These are phyloP conservation scores for Schlechtendalia chinensis DNA, from an alignment of 1,140 invertebrate species.

Conservation along the genomic window DNA sequence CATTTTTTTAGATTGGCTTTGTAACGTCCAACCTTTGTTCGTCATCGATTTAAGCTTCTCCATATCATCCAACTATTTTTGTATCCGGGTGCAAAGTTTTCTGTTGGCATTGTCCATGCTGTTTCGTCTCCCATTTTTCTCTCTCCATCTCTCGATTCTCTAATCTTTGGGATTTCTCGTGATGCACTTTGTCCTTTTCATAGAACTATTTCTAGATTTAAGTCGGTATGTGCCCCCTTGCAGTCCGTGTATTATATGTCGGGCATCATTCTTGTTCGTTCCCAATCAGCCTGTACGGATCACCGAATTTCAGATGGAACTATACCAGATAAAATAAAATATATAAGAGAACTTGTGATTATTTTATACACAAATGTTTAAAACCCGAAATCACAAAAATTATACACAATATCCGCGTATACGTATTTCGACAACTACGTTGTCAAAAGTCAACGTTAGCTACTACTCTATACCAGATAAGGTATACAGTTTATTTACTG, in stretches of 20 bases:
- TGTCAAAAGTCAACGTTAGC: too few species aligned
- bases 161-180: background rate
- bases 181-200: background rate
- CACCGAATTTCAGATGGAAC: background rate
- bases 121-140: background rate
- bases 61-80: background rate
- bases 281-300: background rate
- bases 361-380: too few species aligned
- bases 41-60: background rate
- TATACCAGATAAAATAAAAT: conserved; percentile 5
- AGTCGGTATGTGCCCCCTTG: background rate
- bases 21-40: background rate
- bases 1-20: background rate
- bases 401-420: too few species aligned
- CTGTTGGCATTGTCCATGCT: background rate
- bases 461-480: conserved; percentile 19
- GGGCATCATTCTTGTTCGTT: background rate
- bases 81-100: background rate
- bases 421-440: too few species aligned
- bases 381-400: too few species aligned
- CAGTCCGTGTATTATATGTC: background rate
- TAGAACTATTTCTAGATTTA: background rate
- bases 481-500: conserved; percentile 29
- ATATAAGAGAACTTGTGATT: too few species aligned
- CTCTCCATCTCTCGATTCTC: background rate